Conservation (phyloP, 2,113 vertebrate genomes). For the Butorides virescens region DNA sequence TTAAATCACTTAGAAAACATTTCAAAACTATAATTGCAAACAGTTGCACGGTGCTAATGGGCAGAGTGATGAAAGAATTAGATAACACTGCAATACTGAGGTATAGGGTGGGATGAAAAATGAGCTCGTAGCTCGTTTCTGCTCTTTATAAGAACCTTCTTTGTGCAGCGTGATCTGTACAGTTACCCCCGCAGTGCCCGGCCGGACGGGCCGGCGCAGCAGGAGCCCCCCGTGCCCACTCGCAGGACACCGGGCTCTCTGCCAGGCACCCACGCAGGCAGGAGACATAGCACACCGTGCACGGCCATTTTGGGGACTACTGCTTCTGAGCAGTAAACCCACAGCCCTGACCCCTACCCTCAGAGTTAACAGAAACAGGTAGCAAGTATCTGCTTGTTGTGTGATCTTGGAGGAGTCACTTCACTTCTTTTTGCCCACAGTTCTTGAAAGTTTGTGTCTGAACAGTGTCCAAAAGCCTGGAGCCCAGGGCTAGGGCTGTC, state of each 20-base stretch:
- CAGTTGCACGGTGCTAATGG: not conserved
- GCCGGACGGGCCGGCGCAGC: not conserved
- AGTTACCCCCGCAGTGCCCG: not conserved
- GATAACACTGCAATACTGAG: not conserved
- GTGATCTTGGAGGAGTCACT: not conserved
- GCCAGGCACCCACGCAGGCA: rapidly evolving
- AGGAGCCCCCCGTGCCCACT: not conserved
- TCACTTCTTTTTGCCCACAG: not conserved
- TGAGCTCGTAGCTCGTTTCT: not conserved
- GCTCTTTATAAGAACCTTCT: not conserved
- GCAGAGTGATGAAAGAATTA: not conserved
- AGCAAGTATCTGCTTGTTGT: too few relatives aligned
- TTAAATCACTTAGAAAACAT: not conserved
- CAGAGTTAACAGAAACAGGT: not conserved
- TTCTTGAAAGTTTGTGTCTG: not conserved
- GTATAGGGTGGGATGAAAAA: not conserved
- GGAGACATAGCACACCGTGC: not conserved
- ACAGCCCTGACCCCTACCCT: not conserved
- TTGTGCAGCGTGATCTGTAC: not conserved
- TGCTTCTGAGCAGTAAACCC: not conserved
- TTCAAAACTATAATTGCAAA: not conserved
- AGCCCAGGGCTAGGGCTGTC: not conserved
- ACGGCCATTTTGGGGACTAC: not conserved
- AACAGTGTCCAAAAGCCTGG: not conserved
- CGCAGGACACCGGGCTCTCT: not conserved